phyloP scores from a whole-genome alignment of 2,888 invertebrate genomes.

The Anthrax anthrax region DNA sequence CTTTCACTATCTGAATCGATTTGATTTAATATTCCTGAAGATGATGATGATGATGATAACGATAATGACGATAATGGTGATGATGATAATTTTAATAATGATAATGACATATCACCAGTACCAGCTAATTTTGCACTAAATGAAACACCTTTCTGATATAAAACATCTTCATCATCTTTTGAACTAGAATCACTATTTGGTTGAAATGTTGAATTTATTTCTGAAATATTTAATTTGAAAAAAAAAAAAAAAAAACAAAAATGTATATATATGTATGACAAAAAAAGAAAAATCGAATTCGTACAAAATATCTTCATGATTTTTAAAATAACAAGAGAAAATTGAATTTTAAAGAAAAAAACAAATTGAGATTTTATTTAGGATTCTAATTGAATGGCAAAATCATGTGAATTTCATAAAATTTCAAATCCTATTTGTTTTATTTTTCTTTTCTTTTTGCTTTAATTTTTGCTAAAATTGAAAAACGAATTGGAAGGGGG shows the following conservation, averaged over 20 bases:
- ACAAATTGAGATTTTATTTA: too few species aligned
- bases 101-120: background rate
- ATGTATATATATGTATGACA: too few species aligned
- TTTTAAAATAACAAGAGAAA: too few species aligned
- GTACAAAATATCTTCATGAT: too few species aligned
- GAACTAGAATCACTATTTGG: conserved; percentile 38
- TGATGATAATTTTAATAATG: conserved; percentile 13
- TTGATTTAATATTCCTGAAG: background rate
- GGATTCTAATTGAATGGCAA: too few species aligned
- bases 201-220: conserved; percentile 55
- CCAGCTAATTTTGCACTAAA: conserved; percentile 58
- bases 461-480: too few species aligned
- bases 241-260: background rate
- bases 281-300: too few species aligned
- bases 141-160: conserved; percentile 65
- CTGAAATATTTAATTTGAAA: conserved; percentile 36
- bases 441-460: too few species aligned
- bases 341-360: too few species aligned
- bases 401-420: too few species aligned
- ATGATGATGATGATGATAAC: conserved; percentile 12
- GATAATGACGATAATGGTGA: background rate
- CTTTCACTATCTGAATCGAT: background rate
- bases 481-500: too few species aligned
- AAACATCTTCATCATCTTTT: conserved; percentile 50
- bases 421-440: too few species aligned